Evolutionary conservation across 2,797 vertebrate species (phyloP), one percentile per base, ranked within the genome.

Genomic region (Lagorchestes hirsutus): DNA sequence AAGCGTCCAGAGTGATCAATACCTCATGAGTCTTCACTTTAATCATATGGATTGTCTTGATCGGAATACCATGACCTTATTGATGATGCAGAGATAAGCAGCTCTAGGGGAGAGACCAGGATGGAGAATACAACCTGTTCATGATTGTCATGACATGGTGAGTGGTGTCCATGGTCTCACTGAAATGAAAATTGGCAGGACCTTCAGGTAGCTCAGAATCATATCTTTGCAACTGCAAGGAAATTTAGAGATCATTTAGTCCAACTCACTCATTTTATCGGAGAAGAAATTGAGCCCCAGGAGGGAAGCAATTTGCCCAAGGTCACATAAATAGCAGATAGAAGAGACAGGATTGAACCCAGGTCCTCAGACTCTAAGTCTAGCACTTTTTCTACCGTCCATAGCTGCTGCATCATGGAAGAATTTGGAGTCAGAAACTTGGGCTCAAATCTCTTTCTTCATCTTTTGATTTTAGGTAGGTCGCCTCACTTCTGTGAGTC

Each of bases 1-100:
- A 94, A 97, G 97, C 95, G 96, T 40, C 94, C 96, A 92, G 94
- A 95, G 40, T 27, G 94, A 98, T 98, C 98, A 95, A 97, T 98
- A 94, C 82, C 54, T 96, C 90, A 67, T 97, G 91, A 96, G 91
- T 96, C 96, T 98, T 5, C 0, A 90, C 94, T 98, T 96, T 96
- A 90, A 93, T 93, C 91, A 92, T 67, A 62, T 93, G 54, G 94
- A 94, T 95, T 93, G 94, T 92, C 94, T 95, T 50, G 94, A 95
- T 97, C 55, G 91, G 59, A 95, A 57, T 92, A 55, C 93, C 12
- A 91, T 46, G 54, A 34, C 29, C 52, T 1, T 55, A 55, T 31
- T 55, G 50, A 13, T 54, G 90, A 54, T 31, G 5, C 5, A 31
- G 12, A 54, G 46, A 50, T 52, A 50, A 46, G 34, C 2, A 29